These are phyloP conservation scores for Adela reaumurella DNA, from an alignment of 2,888 invertebrate genomes.

Conservation along the genomic window DNA sequence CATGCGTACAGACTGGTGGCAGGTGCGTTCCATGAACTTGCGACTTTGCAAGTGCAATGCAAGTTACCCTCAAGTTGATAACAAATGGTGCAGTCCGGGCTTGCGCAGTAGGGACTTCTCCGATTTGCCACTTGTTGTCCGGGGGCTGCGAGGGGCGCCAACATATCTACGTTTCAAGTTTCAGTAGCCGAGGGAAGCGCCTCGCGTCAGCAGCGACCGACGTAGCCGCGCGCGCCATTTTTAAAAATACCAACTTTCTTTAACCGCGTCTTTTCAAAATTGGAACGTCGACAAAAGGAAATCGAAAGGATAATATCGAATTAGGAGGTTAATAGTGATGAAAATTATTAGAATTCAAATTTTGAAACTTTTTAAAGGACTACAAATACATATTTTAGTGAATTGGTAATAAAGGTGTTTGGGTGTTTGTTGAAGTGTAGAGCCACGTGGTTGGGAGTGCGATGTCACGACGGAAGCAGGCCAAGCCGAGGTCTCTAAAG, in stretches of 20 bases:
- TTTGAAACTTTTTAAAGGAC: too few relatives aligned
- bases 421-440: constrained; percentile 2
- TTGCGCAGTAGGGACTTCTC: constrained; percentile 46
- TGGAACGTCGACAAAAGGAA: too few relatives aligned
- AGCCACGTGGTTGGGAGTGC: constrained; percentile 13
- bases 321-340: too few relatives aligned
- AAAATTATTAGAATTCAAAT: too few relatives aligned
- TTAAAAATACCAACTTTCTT: too few relatives aligned
- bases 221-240: constrained; percentile 1
- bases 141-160: constrained; percentile 20
- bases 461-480: constrained; percentile 69
- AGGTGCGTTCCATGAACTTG: too few relatives aligned
- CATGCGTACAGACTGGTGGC: background rate
- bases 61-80: too few relatives aligned
- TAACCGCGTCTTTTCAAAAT: too few relatives aligned
- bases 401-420: constrained; percentile 1
- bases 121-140: constrained; percentile 49
- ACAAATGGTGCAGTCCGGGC: constrained; percentile 22
- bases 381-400: too few relatives aligned
- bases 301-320: too few relatives aligned
- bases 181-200: constrained; percentile 44
- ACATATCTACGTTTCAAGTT: background rate
- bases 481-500: constrained; percentile 67
- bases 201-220: constrained; percentile 19
- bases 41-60: too few relatives aligned